Evolutionary conservation across 2,797 vertebrate genomes (phyloP), one percentile per base, ranked within the genome.

Genomic region (Gambelia wislizenii): DNA sequence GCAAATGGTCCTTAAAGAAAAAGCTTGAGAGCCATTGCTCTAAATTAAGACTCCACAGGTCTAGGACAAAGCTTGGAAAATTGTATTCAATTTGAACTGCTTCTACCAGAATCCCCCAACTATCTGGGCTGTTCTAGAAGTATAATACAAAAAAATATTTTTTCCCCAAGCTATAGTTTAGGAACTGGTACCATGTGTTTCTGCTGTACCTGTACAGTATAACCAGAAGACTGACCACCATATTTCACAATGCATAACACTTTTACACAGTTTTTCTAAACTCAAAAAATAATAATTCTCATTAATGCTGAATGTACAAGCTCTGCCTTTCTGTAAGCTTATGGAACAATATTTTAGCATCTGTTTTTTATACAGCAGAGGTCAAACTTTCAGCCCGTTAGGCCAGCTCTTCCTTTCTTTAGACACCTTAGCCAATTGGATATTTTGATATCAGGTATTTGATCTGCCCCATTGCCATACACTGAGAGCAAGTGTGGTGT

Each of bases 271-370:
- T 54, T 69, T 12, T 36, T 84, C 12, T 42, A 84, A 44, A 64
- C 39, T 42, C 36, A 69, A 47, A 44, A 75, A 52, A 5, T 16
- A 22, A 47, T 54, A n/a, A 69, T 36, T n/a, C 44, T 30, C 30
- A 36, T 56, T 87, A 84, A 87, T 67, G 83, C 70, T 64, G 83
- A 72, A 67, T 49, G 36, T 61, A 84, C 84, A 91, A 87, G 83
- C 61, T 39, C 16, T 49, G 2, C n/a, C 52, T 77, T 52, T 84
- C 52, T 4, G 22, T 33, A 42, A 13, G 36, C 5, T 82, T 42
- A 61, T 82, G 56, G 6, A 64, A 72, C 16, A 36, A 72, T 42
- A 80, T 80, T 56, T 8, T 36, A 56, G n/a, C 33, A 25, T 36
- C 20, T 79, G 25, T 39, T 64, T 33, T 7, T 78, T 44, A n/a